A percentile compares a stretch with the other conserved stretches of the same genome.
phyloP scores from a whole-genome alignment of 2,888 invertebrate species.

The Trachelus stipa region DNA sequence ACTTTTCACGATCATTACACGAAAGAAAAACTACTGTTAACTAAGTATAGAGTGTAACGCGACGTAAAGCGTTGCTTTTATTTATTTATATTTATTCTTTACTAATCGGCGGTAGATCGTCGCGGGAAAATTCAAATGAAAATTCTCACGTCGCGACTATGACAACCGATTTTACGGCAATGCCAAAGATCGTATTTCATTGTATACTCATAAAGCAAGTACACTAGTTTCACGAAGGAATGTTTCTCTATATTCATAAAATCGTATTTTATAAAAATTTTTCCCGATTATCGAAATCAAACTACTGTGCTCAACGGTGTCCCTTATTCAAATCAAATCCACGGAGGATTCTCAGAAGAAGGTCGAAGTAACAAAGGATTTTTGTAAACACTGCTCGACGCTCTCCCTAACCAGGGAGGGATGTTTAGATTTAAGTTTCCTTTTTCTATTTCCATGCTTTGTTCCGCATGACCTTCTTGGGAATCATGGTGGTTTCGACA shows the following conservation, averaged over 20 bases:
- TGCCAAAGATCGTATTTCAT: conserved; percentile 14
- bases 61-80: conserved; percentile 21
- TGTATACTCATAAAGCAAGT: background rate
- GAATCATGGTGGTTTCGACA: background rate
- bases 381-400: background rate
- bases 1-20: background rate
- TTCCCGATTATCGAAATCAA: background rate
- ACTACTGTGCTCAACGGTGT: background rate
- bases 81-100: conserved; percentile 25
- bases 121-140: background rate
- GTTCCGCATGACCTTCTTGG: background rate
- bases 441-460: background rate
- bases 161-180: background rate
- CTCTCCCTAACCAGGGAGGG: background rate
- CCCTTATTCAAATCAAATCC: background rate
- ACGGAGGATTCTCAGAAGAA: background rate
- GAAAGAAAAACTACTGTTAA: background rate
- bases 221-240: background rate
- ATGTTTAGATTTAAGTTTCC: background rate
- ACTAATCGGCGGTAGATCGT: background rate
- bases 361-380: background rate
- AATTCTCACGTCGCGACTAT: background rate
- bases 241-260: background rate
- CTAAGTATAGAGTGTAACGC: background rate
- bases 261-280: background rate